Percentiles rank a stretch among this genome's conserved stretches.
phyloP scores from a whole-genome alignment of 2,113 vertebrate species.

The Cettia cetti region DNA sequence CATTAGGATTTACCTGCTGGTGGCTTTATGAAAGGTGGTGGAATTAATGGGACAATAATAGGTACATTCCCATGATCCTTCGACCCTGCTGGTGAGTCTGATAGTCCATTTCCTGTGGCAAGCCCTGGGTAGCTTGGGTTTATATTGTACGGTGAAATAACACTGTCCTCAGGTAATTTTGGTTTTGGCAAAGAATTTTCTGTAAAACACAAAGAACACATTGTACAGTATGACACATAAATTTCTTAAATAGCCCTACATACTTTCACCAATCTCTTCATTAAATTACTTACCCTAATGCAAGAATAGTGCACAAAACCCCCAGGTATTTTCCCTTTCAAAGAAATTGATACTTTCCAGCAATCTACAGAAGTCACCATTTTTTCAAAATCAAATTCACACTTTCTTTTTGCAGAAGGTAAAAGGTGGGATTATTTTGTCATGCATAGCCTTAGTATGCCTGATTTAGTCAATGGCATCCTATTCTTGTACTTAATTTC shows the following conservation, averaged over 20 bases:
- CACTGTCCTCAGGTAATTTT: conserved; percentile 85
- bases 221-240: conserved; percentile 44
- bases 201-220: conserved; percentile 73
- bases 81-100: conserved; percentile 85
- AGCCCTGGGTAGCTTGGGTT: conserved; percentile 87
- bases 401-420: not conserved
- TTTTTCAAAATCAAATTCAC: not conserved
- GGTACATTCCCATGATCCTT: conserved; percentile 94
- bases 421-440: not conserved
- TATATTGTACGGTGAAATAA: conserved; percentile 88
- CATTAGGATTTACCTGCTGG: conserved; percentile 86
- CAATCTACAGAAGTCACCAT: not conserved
- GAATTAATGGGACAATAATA: conserved; percentile 95
- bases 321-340: not conserved
- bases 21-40: conserved; percentile 95
- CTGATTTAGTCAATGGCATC: not conserved
- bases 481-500: not conserved
- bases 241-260: not conserved
- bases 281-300: not conserved
- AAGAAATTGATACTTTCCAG: not conserved
- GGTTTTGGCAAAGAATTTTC: conserved; percentile 99
- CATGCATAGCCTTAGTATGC: not conserved
- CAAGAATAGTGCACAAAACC: not conserved
- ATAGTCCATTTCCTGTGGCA: conserved; percentile 88
- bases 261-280: not conserved